phyloP scores from a whole-genome alignment of 1,140 invertebrate species.

The Pogonognathellus flavescens region DNA sequence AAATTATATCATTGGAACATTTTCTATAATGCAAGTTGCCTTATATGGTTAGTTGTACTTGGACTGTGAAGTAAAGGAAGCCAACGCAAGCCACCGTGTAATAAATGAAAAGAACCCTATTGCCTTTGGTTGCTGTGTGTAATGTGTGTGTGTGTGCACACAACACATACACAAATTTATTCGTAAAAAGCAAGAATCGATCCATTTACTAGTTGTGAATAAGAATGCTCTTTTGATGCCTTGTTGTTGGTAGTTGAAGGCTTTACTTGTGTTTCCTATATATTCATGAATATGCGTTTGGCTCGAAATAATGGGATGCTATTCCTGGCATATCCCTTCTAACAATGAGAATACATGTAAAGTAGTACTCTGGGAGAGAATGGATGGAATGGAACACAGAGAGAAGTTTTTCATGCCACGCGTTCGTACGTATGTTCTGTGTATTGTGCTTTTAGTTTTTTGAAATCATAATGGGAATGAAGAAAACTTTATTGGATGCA shows the following conservation, averaged over 20 bases:
- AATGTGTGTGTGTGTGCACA: background rate
- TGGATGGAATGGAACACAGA: too few relatives aligned
- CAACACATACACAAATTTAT: constrained; percentile 30
- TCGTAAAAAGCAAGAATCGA: constrained; percentile 49
- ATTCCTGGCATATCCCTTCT: background rate
- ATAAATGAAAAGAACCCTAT: constrained; percentile 13
- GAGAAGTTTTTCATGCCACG: background rate
- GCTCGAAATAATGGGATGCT: constrained; percentile 18
- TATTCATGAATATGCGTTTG: constrained; percentile 24
- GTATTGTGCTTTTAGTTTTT: constrained; percentile 27
- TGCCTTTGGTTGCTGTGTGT: background rate
- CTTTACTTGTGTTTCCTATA: background rate
- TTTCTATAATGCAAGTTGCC: too few relatives aligned
- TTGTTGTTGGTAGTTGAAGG: background rate
- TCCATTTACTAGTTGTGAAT: background rate
- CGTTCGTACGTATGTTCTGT: background rate
- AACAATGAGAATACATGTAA: too few relatives aligned
- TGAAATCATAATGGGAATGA: constrained; percentile 24
- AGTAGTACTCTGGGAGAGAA: too few relatives aligned
- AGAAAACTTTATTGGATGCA: background rate
- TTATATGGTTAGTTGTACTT: background rate
- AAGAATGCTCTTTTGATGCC: constrained; percentile 51
- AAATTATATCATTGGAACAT: too few relatives aligned
- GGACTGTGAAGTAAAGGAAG: background rate
- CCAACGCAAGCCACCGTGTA: background rate